These are phyloP conservation scores for Rotaria sp. DNA, from an alignment of 2,888 invertebrate species.

Conservation along the genomic window DNA sequence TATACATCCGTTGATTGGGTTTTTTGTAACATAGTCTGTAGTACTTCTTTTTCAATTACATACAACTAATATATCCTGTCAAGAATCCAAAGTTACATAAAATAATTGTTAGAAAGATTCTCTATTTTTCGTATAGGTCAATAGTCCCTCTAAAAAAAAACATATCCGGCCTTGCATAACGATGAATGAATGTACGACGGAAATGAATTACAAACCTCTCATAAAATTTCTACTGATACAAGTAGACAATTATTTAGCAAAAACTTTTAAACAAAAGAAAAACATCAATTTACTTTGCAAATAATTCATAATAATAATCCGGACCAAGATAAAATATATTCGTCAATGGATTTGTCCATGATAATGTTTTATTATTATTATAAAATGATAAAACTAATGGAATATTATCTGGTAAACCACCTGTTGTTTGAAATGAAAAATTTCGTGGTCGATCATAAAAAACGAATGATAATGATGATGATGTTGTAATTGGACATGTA, in stretches of 20 bases:
- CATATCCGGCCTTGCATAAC: not conserved
- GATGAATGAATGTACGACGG: not conserved
- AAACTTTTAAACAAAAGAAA: too few species aligned
- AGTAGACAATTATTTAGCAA: too few species aligned
- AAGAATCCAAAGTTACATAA: not conserved
- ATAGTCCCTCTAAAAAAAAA: not conserved
- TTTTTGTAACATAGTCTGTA: not conserved
- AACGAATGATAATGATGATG: not conserved
- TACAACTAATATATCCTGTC: not conserved
- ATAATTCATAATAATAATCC: conserved; percentile 2
- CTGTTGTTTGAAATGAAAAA: not conserved
- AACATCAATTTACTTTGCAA: not conserved
- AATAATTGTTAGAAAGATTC: not conserved
- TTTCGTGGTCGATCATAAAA: not conserved
- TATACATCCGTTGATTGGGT: not conserved
- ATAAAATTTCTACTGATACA: too few species aligned
- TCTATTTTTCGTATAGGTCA: not conserved
- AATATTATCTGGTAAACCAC: not conserved
- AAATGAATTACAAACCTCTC: not conserved
- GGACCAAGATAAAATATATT: not conserved
- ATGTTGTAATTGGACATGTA: conserved; percentile 2
- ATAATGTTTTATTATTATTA: not conserved
- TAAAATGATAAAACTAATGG: not conserved
- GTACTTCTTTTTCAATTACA: not conserved
- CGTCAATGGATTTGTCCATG: not conserved